Evolutionary conservation across 2,888 invertebrate species (phyloP), one percentile per base, ranked within the genome.

Genomic region (Euphydryas editha): DNA sequence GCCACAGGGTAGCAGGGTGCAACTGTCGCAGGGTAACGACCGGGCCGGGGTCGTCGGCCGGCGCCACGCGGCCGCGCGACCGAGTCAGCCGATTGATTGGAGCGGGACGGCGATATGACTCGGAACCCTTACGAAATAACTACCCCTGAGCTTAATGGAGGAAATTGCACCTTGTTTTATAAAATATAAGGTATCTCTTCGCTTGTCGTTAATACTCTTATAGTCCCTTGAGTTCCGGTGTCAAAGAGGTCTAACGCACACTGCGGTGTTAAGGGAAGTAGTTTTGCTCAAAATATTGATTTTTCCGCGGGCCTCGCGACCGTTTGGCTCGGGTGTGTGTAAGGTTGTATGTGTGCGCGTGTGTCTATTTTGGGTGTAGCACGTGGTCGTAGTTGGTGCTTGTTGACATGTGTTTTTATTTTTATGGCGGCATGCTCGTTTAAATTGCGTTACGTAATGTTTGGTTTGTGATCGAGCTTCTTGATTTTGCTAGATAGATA

Each of bases 251-350:
- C 75, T 76, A 72, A 84, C 84, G 79, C 91, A 90, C 90, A 91
- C 91, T 85, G 72, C 73, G 76, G 78, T 78, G 81, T 75, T 85
- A 83, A 85, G 89, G 92, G 92, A 92, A 91, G 90, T 88, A 90
- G 90, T 90, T 92, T 91, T 90, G 92, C 91, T 92, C 88, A 90
- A 91, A 92, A 92, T 92, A 92, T 92, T 92, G 92, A 92, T 92
- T 92, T 92, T 92, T 91, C 91, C 86, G 86, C 86, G 82, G 84
- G 86, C 80, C 79, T 81, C 77, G 84, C 81, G 82, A 82, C 81
- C 81, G 81, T 83, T 82, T 81, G 81, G 79, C 69, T 67, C 47
- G 74, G 67, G 71, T 65, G 62, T 70, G 79, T 76, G 82, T 78
- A 78, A 24, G n/a, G 24, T n/a, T 71, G 81, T 77, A 73, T 67